phyloP scores from a whole-genome alignment of 2,888 invertebrate species.

The Alitta virens region DNA sequence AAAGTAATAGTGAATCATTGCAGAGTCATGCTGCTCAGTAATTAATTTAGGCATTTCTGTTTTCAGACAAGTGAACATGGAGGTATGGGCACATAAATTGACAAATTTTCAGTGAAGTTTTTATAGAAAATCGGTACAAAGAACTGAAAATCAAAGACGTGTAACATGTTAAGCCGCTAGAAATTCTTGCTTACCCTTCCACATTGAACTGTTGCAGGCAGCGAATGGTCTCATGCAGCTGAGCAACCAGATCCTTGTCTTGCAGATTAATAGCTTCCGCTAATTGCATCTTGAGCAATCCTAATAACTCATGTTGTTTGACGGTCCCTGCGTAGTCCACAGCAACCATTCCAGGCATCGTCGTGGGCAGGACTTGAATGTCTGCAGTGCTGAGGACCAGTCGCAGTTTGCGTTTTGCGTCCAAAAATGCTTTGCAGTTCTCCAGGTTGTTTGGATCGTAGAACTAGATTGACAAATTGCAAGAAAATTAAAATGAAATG shows the following conservation, averaged over 20 bases:
- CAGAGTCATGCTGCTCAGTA: too few relatives aligned
- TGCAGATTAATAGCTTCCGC: constrained; percentile 81
- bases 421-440: constrained; percentile 65
- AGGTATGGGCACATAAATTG: too few relatives aligned
- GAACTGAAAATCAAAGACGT: too few relatives aligned
- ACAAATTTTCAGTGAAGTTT: too few relatives aligned
- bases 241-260: constrained; percentile 73
- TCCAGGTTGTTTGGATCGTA: constrained; percentile 63
- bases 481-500: too few relatives aligned
- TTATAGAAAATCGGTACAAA: too few relatives aligned
- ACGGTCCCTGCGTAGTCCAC: constrained; percentile 18
- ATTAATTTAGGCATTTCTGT: too few relatives aligned
- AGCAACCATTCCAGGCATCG: neutral
- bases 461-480: constrained; percentile 15
- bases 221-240: constrained; percentile 79
- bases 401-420: constrained; percentile 85
- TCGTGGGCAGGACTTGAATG: constrained; percentile 35
- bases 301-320: constrained; percentile 46
- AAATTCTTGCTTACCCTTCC: constrained; percentile 62
- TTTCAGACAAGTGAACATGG: too few relatives aligned
- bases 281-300: constrained; percentile 62
- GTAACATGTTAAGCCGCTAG: too few relatives aligned
- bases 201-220: constrained; percentile 74
- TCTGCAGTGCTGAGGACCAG: constrained; percentile 87
- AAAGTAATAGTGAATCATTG: too few relatives aligned